A percentile compares a stretch with the other conserved stretches of the same genome.
Conservation (phyloP, 2,797 vertebrate genomes). For the Peromyscus eremicus region DNA sequence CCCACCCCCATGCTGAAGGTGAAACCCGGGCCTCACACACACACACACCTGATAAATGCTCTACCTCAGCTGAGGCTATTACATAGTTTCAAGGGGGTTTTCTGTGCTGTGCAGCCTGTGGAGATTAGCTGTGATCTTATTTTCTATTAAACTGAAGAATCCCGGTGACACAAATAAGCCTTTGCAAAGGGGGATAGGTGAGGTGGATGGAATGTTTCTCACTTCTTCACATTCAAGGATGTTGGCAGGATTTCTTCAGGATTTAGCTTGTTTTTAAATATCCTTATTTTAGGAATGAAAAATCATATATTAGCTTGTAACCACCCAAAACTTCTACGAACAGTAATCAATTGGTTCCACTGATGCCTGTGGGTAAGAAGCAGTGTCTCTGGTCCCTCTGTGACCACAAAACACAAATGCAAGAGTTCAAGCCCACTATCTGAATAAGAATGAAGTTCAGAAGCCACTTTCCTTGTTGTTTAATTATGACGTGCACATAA, state of each 20-base stretch:
- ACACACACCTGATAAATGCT: neutral
- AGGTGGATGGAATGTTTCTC: neutral
- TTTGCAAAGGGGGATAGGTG: neutral
- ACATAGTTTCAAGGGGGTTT: neutral
- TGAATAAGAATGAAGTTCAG: constrained; percentile 49
- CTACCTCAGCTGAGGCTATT: neutral
- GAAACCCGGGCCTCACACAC: neutral
- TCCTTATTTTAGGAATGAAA: constrained; percentile 24
- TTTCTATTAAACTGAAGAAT: neutral
- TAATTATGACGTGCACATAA: constrained; percentile 35
- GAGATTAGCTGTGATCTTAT: constrained; percentile 1
- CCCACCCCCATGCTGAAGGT: neutral
- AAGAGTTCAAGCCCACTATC: neutral
- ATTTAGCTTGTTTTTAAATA: constrained; percentile 4
- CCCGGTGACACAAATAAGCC: neutral
- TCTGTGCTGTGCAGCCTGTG: neutral
- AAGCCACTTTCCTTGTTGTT: constrained; percentile 27
- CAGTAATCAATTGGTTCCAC: neutral
- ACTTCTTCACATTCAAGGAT: neutral
- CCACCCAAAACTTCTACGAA: neutral
- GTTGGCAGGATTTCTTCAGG: constrained; percentile 32
- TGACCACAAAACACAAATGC: neutral
- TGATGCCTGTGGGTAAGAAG: neutral
- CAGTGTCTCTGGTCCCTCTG: neutral
- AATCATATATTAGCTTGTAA: neutral